Conservation (phyloP, 2,113 vertebrate species). For the Tauraco erythrolophus region DNA sequence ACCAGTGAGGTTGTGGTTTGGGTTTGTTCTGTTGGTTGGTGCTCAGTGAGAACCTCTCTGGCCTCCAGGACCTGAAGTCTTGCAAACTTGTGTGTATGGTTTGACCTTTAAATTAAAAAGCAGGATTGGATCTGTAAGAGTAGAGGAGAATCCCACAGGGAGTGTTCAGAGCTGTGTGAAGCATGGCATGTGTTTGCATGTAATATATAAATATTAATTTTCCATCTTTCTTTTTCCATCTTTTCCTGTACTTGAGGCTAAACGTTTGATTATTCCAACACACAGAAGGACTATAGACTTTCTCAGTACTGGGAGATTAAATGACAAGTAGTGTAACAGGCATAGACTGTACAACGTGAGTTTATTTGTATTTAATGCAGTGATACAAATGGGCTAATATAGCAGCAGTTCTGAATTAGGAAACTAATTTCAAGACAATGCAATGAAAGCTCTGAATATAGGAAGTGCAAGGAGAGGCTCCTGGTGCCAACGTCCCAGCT, state of each 20-base stretch:
- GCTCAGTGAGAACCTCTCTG: background rate
- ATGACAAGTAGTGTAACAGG: background rate
- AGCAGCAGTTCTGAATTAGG: background rate
- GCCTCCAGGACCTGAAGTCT: background rate
- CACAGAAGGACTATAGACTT: background rate
- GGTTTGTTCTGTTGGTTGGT: constrained; percentile 10
- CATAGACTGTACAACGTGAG: background rate
- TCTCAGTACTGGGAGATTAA: background rate
- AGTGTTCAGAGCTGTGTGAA: background rate
- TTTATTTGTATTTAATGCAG: background rate
- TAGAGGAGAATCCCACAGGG: background rate
- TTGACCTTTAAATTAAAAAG: constrained; percentile 48
- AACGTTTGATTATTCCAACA: background rate
- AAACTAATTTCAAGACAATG: accelerated
- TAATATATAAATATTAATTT: constrained; percentile 39
- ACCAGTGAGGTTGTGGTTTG: background rate
- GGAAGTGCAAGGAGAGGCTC: background rate
- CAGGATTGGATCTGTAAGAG: background rate
- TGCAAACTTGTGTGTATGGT: background rate
- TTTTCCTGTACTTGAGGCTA: background rate
- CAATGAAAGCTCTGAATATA: background rate
- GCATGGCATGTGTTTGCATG: background rate
- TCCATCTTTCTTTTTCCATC: background rate
- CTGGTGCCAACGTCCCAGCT: background rate
- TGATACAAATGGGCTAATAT: background rate